Base-by-base conservation (phyloP, 2,888 invertebrate genomes). In the Eristalinus aeneus region DNA sequence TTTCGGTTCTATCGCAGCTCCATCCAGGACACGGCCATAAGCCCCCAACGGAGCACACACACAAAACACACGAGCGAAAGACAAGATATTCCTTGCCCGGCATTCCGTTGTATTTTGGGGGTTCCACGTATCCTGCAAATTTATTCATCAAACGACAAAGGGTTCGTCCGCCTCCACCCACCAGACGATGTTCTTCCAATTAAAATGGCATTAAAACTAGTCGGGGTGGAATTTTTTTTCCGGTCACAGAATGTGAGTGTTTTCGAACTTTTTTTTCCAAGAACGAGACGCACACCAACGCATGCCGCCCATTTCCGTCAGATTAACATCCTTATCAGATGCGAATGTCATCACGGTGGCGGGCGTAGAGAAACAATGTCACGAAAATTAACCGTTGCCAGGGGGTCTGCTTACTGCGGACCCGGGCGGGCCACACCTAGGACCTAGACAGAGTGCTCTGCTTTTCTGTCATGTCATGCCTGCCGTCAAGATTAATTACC, bases 311-410 rank as follows among this genome's bases (percentile, higher is more conserved):
- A 60, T 53, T 54, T 65, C 61, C 65, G 58, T 80, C 61, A 67
- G 63, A 85, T 85, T 85, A 85, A 85, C 80, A 68, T 72, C 76
- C 63, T 85, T 72, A 80, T 80, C 80, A 68, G 67, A 84, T 84
- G 54, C 27, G 71, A 64, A 46, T 83, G 69, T 74, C 68, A 68
- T 68, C 73, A 63, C 68, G 65, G 69, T 54, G 78, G 56, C 69
- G 68, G 46, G 60, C 75, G 71, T 61, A 71, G 67, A 67, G 61
- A 60, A 61, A 74, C 71, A 79, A 69, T 75, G 65, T 80, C 80
- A 84, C 74, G 80, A 72, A 83, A 69, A 71, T 71, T 64, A 74
- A 79, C 68, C 16, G 36, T 39, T 16, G 31, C 12, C 39, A 32
- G 60, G 16, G 12, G 67, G 16, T 54, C n/a, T n/a, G n/a, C n/a